Evolutionary conservation across 2,797 vertebrate species (phyloP), one percentile per base, ranked within the genome.

Genomic region (Microcaecilia unicolor): DNA sequence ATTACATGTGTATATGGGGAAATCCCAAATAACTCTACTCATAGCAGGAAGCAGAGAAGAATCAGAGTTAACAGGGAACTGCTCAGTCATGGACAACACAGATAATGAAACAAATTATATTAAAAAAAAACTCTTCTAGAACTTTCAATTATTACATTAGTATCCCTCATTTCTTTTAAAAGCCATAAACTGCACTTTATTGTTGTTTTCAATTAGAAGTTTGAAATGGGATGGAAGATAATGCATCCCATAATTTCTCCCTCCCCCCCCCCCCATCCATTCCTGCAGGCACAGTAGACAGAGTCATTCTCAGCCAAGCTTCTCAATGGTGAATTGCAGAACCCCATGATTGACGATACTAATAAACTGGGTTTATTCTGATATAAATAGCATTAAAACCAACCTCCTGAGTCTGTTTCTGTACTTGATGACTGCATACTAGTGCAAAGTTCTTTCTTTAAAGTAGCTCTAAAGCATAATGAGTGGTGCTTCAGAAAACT

Each of bases 341-440:
- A 47, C 64, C 30, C 45, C 32, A 43, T 81, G 77, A 84, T 78
- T 64, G 71, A 83, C 71, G 60, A 67, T 0, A 0, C 51, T 74
- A 75, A 76, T 82, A 76, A 79, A 75, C 51, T 6, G 29, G 36
- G 47, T 65, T 79, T 74, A 79, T 69, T 78, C 61, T 75, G 64
- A 73, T 74, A 74, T 76, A 79, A 80, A 77, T 79, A 83, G 70
- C 55, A 59, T 79, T n/a, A 50, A 75, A 79, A 78, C 66, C 1
- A 48, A 78, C 61, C 55, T 31, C 28, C 33, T 53, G 59, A 76
- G 74, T 76, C 78, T 80, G 76, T 83, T 83, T 64, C 38, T 5
- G 44, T 75, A 43, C 45, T 62, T 71, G 61, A 76, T 72, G 48
- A 70, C 51, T 63, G 70, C 52, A 54, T 19, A 25, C 37, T 65